Percentiles rank a stretch among this genome's conserved stretches.
Conservation (phyloP, 1,140 invertebrate species). For the Geopemphigus sp. region DNA sequence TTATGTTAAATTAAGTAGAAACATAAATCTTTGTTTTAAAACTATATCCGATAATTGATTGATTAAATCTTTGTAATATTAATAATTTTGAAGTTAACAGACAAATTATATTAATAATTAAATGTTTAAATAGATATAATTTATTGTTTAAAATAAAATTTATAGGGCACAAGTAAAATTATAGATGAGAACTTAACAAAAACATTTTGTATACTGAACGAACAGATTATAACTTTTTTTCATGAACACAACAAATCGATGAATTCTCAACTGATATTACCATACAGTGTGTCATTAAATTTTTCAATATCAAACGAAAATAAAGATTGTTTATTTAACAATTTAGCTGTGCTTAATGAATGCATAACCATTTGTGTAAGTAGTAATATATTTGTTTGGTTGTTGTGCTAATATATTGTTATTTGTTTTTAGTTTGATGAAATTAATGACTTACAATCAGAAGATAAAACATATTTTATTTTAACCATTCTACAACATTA, state of each 20-base stretch:
- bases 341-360: not conserved
- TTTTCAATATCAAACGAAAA: not conserved
- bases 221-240: not conserved
- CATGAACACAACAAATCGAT: not conserved
- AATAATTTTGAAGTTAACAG: too few species aligned
- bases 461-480: conserved; percentile 1
- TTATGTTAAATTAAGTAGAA: too few species aligned
- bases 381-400: not conserved
- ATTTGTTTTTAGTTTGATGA: conserved; percentile 26
- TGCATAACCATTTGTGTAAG: conserved; percentile 8
- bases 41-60: too few species aligned
- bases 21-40: too few species aligned
- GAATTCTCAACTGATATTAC: not conserved
- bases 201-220: not conserved
- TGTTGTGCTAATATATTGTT: not conserved
- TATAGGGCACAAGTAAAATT: not conserved
- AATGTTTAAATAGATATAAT: too few species aligned
- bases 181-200: not conserved
- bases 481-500: not conserved
- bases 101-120: too few species aligned
- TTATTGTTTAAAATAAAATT: not conserved
- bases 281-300: conserved; percentile 5
- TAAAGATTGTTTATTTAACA: conserved; percentile 13
- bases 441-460: not conserved
- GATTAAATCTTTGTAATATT: too few species aligned